Evolutionary conservation across 2,113 vertebrate species (phyloP).

Genomic region (Uria lomvia): DNA sequence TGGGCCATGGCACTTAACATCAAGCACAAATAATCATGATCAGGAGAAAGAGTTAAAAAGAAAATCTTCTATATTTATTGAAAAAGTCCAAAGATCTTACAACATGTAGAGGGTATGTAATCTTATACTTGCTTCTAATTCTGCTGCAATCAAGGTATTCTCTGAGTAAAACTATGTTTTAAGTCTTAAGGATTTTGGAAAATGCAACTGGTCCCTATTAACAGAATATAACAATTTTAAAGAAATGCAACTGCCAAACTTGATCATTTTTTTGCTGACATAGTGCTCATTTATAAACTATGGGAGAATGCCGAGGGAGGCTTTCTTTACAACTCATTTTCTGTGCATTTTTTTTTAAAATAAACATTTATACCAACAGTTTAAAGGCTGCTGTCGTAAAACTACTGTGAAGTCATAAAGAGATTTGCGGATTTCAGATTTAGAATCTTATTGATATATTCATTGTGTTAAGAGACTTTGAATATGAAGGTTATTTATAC

Average conservation of each 20-base stretch:
- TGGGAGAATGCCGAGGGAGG: not conserved
- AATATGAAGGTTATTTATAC: not conserved
- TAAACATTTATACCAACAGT: not conserved
- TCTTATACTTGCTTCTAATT: not conserved
- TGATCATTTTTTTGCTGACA: not conserved
- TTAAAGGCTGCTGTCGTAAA: not conserved
- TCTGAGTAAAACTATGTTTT: not conserved
- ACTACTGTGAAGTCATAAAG: not conserved
- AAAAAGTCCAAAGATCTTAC: not conserved
- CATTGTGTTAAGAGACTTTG: not conserved
- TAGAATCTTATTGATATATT: not conserved
- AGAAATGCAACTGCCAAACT: not conserved
- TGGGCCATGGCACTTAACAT: not conserved
- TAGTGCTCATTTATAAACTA: not conserved
- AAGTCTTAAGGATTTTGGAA: not conserved
- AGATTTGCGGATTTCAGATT: not conserved
- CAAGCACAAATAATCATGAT: not conserved
- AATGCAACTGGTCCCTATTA: conserved; percentile 6
- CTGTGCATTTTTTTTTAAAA: not conserved
- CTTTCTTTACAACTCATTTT: not conserved
- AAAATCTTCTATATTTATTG: not conserved
- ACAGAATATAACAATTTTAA: not conserved
- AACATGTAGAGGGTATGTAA: not conserved
- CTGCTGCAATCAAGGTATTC: conserved; percentile 1
- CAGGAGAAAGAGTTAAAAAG: not conserved